Evolutionary conservation across 2,797 vertebrate species (phyloP).

Genomic region (Sciaenops ocellatus): DNA sequence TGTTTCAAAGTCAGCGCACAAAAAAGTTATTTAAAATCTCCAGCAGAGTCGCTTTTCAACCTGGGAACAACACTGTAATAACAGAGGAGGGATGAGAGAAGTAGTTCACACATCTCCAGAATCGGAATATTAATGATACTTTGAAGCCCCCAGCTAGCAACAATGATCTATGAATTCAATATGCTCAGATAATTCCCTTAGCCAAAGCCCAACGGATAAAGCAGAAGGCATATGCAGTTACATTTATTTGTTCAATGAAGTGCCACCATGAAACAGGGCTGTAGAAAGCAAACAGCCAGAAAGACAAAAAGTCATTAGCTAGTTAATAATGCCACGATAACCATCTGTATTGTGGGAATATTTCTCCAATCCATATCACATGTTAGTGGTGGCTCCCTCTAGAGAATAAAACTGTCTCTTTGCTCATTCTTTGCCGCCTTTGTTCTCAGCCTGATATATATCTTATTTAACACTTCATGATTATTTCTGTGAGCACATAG

Average conservation of each 20-base stretch:
- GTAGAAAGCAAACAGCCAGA: conserved; percentile 52
- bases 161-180: conserved; percentile 84
- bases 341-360: conserved; percentile 52
- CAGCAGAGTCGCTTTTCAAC: conserved; percentile 39
- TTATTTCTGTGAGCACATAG: conserved; percentile 33
- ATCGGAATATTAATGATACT: conserved; percentile 80
- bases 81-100: conserved; percentile 49
- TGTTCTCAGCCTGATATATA: conserved; percentile 50
- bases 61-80: conserved; percentile 46
- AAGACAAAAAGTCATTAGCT: conserved; percentile 64
- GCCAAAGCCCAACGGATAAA: conserved; percentile 66
- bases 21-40: conserved; percentile 57
- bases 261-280: conserved; percentile 51
- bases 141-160: conserved; percentile 74
- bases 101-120: conserved; percentile 62
- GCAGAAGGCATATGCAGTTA: conserved; percentile 58
- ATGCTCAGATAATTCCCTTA: conserved; percentile 72
- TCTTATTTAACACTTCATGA: conserved; percentile 62
- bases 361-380: conserved; percentile 53
- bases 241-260: conserved; percentile 77
- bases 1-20: conserved; percentile 34
- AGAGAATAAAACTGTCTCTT: conserved; percentile 46
- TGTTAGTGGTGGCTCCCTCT: conserved; percentile 22
- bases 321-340: conserved; percentile 63
- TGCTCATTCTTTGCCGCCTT: conserved; percentile 38